A percentile compares a stretch with the other conserved stretches of the same genome.
These are phyloP conservation scores for Catharus bicknelli DNA, from an alignment of 2,113 vertebrate genomes.

Conservation along the genomic window DNA sequence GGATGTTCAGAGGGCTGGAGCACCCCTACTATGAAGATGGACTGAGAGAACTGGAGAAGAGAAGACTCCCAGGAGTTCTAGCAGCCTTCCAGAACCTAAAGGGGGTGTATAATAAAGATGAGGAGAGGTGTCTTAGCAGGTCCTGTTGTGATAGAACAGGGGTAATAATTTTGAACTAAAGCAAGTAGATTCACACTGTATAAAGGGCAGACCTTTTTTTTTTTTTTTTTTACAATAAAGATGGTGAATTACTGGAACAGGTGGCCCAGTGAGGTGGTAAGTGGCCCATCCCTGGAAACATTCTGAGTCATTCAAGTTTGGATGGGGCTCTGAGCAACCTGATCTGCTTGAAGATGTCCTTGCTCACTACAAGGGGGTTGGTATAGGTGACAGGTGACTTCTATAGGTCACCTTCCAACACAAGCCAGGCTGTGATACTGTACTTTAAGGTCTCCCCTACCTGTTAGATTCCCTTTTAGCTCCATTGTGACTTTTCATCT, in stretches of 20 bases:
- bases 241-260: not conserved
- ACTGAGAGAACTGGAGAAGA: not conserved
- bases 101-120: not conserved
- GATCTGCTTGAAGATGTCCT: not conserved
- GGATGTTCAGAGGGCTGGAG: not conserved
- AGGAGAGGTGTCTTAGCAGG: not conserved
- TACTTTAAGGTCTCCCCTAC: not conserved
- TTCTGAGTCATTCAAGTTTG: not conserved
- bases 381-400: not conserved
- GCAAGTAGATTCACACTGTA: not conserved
- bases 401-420: not conserved
- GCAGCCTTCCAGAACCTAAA: not conserved
- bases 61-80: not conserved
- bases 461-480: not conserved
- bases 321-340: not conserved
- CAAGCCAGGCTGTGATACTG: not conserved
- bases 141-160: not conserved
- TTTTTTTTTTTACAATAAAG: fast-evolving
- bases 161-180: not conserved
- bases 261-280: not conserved
- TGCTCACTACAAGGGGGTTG: not conserved
- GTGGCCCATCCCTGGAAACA: not conserved
- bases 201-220: not conserved
- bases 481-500: not conserved
- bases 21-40: not conserved